Evolutionary conservation across 2,797 vertebrate genomes (phyloP).

Genomic region (Synanceia verrucosa): DNA sequence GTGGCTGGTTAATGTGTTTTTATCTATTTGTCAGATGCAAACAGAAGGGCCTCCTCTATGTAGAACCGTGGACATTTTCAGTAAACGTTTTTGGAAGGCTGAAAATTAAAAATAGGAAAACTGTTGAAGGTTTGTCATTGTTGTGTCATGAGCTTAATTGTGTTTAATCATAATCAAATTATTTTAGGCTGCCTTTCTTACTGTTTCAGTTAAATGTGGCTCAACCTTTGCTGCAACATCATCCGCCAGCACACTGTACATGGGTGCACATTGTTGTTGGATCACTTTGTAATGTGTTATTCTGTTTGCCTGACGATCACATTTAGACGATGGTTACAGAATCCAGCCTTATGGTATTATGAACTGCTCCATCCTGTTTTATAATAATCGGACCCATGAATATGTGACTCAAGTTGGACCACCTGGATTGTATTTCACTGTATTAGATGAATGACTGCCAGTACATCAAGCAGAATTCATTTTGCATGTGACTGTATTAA

Average conservation of each 20-base stretch:
- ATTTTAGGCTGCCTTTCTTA: background rate
- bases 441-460: background rate
- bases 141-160: background rate
- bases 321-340: background rate
- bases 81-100: background rate
- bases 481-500: background rate
- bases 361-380: background rate
- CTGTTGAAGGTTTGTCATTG: background rate
- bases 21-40: background rate
- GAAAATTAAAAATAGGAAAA: background rate
- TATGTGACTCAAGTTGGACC: background rate
- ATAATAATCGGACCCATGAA: background rate
- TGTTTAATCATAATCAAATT: background rate
- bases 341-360: background rate
- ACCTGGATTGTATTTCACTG: background rate
- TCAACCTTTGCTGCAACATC: background rate
- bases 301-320: background rate
- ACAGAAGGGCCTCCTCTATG: background rate
- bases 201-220: background rate
- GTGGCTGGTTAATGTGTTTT: background rate
- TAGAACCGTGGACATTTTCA: background rate
- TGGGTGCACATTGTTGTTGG: background rate
- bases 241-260: background rate
- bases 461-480: background rate
- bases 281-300: background rate